Conservation (phyloP, 2,797 vertebrate genomes). For the Steatocranus sp. region DNA sequence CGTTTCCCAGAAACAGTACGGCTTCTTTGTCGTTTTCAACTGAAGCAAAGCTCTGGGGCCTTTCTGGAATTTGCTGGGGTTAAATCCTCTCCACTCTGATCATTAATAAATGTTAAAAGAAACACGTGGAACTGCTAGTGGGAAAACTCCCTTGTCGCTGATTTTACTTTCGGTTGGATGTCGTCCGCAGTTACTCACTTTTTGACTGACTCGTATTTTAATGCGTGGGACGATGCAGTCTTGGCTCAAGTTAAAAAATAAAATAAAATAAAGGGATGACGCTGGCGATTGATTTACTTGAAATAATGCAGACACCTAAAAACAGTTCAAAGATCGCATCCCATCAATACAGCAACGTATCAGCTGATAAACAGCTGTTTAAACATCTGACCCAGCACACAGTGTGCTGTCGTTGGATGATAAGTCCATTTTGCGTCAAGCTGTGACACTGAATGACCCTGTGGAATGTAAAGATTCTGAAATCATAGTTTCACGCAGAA, state of each 20-base stretch:
- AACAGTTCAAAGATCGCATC: not conserved
- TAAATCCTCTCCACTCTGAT: not conserved
- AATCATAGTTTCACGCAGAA: not conserved
- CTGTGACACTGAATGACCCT: not conserved
- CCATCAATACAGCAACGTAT: not conserved
- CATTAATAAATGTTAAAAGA: not conserved
- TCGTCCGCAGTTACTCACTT: too few relatives aligned
- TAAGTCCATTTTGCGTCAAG: not conserved
- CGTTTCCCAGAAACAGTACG: not conserved
- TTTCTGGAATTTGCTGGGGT: slow-evolving; percentile 4
- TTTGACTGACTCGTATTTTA: too few relatives aligned
- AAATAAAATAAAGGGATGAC: not conserved
- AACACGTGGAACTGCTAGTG: not conserved
- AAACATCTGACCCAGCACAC: not conserved
- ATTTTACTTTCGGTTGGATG: not conserved
- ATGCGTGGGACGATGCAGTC: not conserved
- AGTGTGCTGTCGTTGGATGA: not conserved
- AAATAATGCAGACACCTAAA: not conserved
- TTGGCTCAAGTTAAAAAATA: too few relatives aligned
- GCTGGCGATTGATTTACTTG: not conserved
- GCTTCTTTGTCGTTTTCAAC: not conserved
- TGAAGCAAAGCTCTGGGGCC: not conserved
- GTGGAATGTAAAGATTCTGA: not conserved
- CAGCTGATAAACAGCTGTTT: not conserved
- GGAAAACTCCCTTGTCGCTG: not conserved